Conservation (phyloP, 2,888 invertebrate genomes). For the Conomelus anceps region DNA sequence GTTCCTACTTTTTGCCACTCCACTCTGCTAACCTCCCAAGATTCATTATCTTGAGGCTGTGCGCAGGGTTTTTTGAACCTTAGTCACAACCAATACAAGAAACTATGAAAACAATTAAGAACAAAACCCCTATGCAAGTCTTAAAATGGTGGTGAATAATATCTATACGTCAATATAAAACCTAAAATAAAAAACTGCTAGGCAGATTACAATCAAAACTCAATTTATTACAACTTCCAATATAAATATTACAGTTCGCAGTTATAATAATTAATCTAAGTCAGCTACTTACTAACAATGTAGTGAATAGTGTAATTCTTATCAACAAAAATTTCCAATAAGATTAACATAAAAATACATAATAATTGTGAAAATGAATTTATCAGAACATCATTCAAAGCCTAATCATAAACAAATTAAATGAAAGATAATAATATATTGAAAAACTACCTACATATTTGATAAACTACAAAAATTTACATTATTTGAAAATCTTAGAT, state of each 20-base stretch:
- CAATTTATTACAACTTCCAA: neutral
- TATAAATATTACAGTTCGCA: neutral
- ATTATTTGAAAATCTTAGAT: neutral
- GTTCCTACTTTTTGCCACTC: too few species aligned
- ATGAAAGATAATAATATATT: neutral
- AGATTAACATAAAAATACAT: neutral
- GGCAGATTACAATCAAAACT: neutral
- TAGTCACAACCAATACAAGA: too few species aligned
- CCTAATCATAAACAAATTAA: neutral
- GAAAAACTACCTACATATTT: neutral
- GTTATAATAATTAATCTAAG: neutral
- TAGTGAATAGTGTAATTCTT: neutral
- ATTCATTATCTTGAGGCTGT: too few species aligned
- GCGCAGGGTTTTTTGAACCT: too few species aligned
- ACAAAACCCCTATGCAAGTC: too few species aligned
- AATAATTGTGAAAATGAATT: neutral
- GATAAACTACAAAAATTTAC: neutral
- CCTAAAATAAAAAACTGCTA: neutral
- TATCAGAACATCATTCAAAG: neutral
- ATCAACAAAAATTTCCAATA: neutral
- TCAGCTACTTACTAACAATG: neutral
- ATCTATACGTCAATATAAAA: neutral
- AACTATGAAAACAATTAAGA: too few species aligned
- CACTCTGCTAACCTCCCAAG: too few species aligned
- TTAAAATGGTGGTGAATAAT: too few species aligned